Conservation (phyloP, 2,888 invertebrate genomes). For the Clepsis dumicolana region DNA sequence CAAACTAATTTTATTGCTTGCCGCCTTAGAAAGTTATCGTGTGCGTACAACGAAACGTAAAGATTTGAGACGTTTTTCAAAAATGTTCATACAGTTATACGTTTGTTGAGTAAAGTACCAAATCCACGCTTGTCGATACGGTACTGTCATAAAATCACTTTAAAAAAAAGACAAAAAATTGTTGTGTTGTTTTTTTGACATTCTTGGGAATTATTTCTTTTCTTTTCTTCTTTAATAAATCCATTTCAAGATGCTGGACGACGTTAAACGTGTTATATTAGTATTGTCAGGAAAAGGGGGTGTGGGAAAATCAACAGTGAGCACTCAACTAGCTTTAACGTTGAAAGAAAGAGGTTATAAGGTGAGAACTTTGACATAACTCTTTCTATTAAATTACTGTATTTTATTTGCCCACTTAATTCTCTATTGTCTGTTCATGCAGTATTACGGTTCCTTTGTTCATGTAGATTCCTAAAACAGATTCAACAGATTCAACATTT, state of each 20-base stretch:
- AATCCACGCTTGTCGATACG: background rate
- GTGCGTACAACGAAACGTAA: conserved; percentile 3
- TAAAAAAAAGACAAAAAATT: too few relatives aligned
- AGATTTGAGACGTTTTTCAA: background rate
- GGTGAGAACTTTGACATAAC: conserved; percentile 78
- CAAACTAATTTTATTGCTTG: background rate
- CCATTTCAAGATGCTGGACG: conserved; percentile 87
- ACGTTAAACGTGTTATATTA: conserved; percentile 94
- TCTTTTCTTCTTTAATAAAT: conserved; percentile 22
- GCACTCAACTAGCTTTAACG: conserved; percentile 95
- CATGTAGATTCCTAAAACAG: background rate
- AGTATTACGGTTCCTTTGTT: background rate
- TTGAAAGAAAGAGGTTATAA: conserved; percentile 92
- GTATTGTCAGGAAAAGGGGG: conserved; percentile 99
- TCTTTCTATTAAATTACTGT: background rate
- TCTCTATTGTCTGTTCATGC: background rate
- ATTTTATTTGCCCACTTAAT: background rate
- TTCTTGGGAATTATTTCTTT: conserved; percentile 20
- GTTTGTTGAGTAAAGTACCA: background rate
- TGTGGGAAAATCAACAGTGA: conserved; percentile 99
- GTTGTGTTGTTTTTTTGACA: background rate
- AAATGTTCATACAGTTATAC: background rate
- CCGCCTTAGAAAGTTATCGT: background rate
- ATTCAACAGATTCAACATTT: background rate
- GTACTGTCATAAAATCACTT: background rate